Conservation (phyloP, 2,888 invertebrate genomes). For the Hypena proboscidalis region DNA sequence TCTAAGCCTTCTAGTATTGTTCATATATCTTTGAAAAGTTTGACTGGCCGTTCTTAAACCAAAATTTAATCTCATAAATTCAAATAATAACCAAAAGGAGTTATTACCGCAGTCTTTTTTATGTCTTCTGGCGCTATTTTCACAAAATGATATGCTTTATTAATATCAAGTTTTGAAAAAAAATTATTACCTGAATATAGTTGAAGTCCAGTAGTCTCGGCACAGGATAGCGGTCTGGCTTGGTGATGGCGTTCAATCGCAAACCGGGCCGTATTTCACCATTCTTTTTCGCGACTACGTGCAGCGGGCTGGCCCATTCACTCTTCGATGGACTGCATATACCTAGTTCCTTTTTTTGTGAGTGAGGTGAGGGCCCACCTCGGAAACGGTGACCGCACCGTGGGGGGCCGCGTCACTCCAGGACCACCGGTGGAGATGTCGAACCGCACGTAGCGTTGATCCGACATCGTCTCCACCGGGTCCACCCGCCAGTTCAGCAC, state of each 20-base stretch:
- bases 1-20: background rate
- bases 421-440: too few relatives aligned
- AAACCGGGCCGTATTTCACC: too few relatives aligned
- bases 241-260: background rate
- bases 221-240: constrained; percentile 2
- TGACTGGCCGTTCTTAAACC: background rate
- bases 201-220: background rate
- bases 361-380: too few relatives aligned
- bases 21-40: too few relatives aligned
- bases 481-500: too few relatives aligned
- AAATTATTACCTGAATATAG: background rate
- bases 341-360: too few relatives aligned
- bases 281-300: constrained; percentile 10
- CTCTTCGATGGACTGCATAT: too few relatives aligned
- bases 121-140: background rate
- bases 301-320: too few relatives aligned
- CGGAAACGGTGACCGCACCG: too few relatives aligned
- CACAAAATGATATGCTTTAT: background rate
- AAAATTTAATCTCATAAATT: background rate
- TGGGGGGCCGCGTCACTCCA: too few relatives aligned
- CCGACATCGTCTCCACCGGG: too few relatives aligned
- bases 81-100: background rate
- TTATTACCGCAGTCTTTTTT: constrained; percentile 2
- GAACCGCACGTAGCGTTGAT: too few relatives aligned
- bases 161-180: background rate